Evolutionary conservation across 2,797 vertebrate genomes (phyloP), one percentile per base, ranked within the genome.

Genomic region (Remorina albescens): DNA sequence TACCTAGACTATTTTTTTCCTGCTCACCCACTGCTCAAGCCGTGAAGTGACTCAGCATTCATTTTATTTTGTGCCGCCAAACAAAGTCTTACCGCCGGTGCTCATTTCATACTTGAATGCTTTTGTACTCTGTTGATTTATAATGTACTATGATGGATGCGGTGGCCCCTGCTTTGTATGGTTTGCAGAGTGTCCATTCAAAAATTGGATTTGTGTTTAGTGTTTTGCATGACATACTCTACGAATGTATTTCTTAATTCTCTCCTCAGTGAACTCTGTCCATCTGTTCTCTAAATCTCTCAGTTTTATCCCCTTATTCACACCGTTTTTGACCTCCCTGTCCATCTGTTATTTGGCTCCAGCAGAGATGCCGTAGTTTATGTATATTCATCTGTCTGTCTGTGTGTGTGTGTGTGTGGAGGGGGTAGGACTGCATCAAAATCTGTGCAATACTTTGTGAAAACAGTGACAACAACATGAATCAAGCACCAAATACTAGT

Each of bases 31-130:
- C 80, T 82, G 84, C 76, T 76, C 41, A 2, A 81, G 77, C 76
- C 49, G 76, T 55, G 65, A 78, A 78, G 87, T 91, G 89, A 92
- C 88, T 91, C 89, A 89, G 89, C 91, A 76, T 80, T 80, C 25
- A 46, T 56, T 61, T 81, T 58, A 49, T 34, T 59, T 62, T 36
- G 6, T 76, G 57, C 34, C 67, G 64, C 71, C 11, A 60, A 65
- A 78, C 58, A 62, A 56, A 62, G 61, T 74, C 55, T 60, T 39
- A 13, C 55, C 47, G 49, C 61, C 57, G 34, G 44, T 75, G 53
- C 64, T 53, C 56, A 76, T 67, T 44, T 63, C 16, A 23, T 61
- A 36, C 30, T 65, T 36, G 2, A 63, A 67, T 53, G 28, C 10
- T 75, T 67, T 76, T 67, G 13, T 23, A 26, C 15, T 18, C 30